Evolutionary conservation across 2,797 vertebrate genomes (phyloP), one percentile per base, ranked within the genome.

Genomic region (Megaceryle alcyon): DNA sequence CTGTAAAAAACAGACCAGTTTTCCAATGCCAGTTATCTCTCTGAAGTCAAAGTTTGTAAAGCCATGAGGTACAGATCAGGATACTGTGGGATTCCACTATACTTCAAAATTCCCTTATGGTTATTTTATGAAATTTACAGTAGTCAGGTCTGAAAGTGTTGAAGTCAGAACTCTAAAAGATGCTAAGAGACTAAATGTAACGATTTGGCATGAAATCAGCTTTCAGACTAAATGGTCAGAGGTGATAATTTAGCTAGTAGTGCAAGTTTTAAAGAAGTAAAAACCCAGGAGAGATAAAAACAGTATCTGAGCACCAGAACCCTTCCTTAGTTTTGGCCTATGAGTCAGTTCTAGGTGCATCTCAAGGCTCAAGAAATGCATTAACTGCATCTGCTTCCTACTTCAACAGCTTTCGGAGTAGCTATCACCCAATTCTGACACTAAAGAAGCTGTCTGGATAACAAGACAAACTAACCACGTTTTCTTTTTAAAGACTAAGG

Each of bases 401-500:
- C 46, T 66, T 11, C n/a, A 54, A 10, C 0, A 5, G 21, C 33
- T 81, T 61, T 35, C 1, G 21, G 12, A 69, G 22, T 0, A 35
- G 17, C 17, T 80, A 59, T 26, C 48, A 56, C 48, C 4, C 70
- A 53, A 7, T 61, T 88, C 0, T 78, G 31, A 94, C 69, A 51
- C 29, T 48, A 56, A 57, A 69, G 31, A 17, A 54, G 19, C 4
- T 31, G 14, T 11, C 29, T 31, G 51, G 75, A 73, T 66, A 76
- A 33, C 14, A 68, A 10, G 35, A 53, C 15, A 66, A 64, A 82
- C 17, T 43, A 25, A 39, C 29, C 14, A 53, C 10, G 1, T 59
- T 82, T 87, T 37, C 49, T 66, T 91, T 73, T 66, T 37, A 73
- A 92, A 82, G 39, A n/a, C 25, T 51, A 88, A 77, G 39, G 69